phyloP scores from a whole-genome alignment of 2,113 vertebrate genomes.

The Melanocharis versteri region DNA sequence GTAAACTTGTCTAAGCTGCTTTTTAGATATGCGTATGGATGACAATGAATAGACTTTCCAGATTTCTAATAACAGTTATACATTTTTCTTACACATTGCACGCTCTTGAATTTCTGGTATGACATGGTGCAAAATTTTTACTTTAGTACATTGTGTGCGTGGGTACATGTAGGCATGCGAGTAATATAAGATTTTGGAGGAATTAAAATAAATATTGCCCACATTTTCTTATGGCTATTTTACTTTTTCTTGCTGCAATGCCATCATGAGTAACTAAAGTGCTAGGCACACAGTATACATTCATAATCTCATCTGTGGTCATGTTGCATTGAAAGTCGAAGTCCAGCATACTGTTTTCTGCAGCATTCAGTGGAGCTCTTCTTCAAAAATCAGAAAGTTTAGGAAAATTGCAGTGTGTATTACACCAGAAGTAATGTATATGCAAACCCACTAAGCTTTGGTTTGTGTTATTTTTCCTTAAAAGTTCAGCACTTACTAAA shows the following conservation, averaged over 20 bases:
- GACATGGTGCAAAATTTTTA: constrained; percentile 38
- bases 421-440: neutral
- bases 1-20: constrained; percentile 51
- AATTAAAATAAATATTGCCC: constrained; percentile 17
- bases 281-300: neutral
- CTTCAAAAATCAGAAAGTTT: neutral
- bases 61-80: constrained; percentile 24
- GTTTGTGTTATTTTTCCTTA: neutral
- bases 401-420: neutral
- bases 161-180: neutral
- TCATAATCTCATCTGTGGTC: neutral
- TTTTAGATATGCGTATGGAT: constrained; percentile 42
- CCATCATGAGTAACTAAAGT: neutral
- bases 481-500: neutral
- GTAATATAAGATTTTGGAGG: neutral
- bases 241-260: neutral
- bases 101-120: neutral
- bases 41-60: constrained; percentile 3
- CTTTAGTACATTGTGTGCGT: neutral
- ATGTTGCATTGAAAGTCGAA: neutral
- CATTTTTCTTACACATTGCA: constrained; percentile 53
- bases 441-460: neutral
- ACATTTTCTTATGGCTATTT: neutral
- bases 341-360: neutral
- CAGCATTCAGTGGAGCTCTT: neutral